Evolutionary conservation across 1,140 invertebrate species (phyloP).

Genomic region (Saxidomus purpurata): DNA sequence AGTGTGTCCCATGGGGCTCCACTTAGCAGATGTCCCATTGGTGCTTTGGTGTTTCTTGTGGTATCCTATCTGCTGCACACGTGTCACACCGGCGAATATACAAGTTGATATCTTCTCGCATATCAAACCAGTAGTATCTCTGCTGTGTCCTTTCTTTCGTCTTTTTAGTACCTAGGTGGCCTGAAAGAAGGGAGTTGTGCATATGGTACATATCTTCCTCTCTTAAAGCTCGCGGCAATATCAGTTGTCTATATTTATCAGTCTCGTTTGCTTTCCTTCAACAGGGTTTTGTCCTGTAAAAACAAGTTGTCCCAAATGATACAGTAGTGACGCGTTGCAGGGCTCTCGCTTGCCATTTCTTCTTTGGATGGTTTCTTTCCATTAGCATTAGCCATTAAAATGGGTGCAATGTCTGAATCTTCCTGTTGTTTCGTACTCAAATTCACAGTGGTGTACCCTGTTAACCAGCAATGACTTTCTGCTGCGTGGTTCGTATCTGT

Average conservation of each 20-base stretch:
- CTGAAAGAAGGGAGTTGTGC: slow-evolving; percentile 44
- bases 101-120: slow-evolving; percentile 74
- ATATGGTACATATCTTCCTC: neutral
- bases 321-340: neutral
- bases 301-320: neutral
- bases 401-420: neutral
- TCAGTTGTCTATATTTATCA: neutral
- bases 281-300: neutral
- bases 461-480: no score
- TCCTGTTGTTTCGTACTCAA: no score
- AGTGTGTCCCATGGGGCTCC: no score
- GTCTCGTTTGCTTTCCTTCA: neutral
- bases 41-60: no score
- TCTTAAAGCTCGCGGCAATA: neutral
- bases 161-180: neutral
- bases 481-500: no score
- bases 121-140: slow-evolving; percentile 7
- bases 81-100: no score
- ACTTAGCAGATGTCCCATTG: no score
- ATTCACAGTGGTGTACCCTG: no score
- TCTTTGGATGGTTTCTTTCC: neutral
- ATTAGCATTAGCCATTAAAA: neutral
- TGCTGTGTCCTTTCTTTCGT: slow-evolving; percentile 16
- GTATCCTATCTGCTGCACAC: no score
- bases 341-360: no score